Evolutionary conservation across 2,888 invertebrate species (phyloP).

Genomic region (Nineta flava): DNA sequence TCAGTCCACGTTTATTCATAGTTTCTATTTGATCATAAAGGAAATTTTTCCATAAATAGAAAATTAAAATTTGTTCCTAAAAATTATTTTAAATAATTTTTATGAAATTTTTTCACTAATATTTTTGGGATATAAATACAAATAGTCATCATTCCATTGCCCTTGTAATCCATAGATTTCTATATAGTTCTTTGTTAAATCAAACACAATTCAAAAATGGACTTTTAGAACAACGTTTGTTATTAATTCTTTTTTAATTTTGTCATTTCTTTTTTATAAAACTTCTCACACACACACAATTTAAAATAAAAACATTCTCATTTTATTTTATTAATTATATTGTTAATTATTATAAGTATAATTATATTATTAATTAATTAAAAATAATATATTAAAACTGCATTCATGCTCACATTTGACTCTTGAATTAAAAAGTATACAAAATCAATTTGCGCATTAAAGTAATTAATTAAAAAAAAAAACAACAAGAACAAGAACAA

Average conservation of each 20-base stretch:
- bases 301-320: too few relatives aligned
- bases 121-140: not conserved
- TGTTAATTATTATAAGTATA: not conserved
- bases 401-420: not conserved
- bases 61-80: too few relatives aligned
- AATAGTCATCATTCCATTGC: not conserved
- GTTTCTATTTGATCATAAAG: too few relatives aligned
- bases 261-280: too few relatives aligned
- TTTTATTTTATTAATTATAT: not conserved
- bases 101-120: not conserved
- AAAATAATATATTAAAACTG: not conserved
- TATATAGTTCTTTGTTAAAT: not conserved
- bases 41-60: too few relatives aligned
- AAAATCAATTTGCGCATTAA: not conserved
- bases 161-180: not conserved
- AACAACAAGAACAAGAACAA: too few relatives aligned
- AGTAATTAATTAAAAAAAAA: not conserved
- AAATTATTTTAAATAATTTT: too few relatives aligned
- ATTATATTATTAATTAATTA: not conserved
- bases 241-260: too few relatives aligned
- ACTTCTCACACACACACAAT: too few relatives aligned
- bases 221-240: not conserved
- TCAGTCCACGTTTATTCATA: too few relatives aligned
- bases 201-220: not conserved
- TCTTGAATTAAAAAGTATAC: not conserved